Base-by-base conservation (phyloP, 2,797 vertebrate genomes). In the Acanthopagrus latus region DNA sequence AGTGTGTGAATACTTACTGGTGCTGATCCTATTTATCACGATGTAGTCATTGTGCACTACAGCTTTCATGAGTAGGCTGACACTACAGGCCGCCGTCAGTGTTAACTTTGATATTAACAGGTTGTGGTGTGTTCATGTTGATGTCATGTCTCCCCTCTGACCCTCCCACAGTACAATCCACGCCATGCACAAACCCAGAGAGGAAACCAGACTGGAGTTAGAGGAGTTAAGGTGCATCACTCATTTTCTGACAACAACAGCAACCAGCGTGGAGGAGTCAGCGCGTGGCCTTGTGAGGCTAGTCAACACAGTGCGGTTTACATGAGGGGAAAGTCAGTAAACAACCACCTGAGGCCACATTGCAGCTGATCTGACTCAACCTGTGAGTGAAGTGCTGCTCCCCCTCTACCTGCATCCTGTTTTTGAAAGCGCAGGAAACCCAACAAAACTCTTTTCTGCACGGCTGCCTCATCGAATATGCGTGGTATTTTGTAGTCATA, bases 261-360 rank as follows among this genome's bases (percentile, higher is more conserved):
- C 25, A 25, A 13, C 14, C 2, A 2, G 5, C 27, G 38, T 52
- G 33, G 23, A 51, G 6, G 23, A 48, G 50, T 59, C 10, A 9
- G 6, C 11, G 23, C 63, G 64, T 64, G 7, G 3, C 48, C 38
- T 33, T 33, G 38, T 44, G 66, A 4, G 20, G 29, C 6, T 41
- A 5, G 9, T 68, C 0, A 7, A 63, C 52, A 29, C 11, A 0
- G 16, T 38, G 71, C 0, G 59, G 86, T 86, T 82, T 41, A 63
- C 23, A 5, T 0, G 12, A 68, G 76, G 84, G 90, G 88, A 88
- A 88, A 85, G 84, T 87, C 64, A 14, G 23, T 65, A 69, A 81
- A 83, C 81, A 78, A 54, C 41, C 43, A 71, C 66, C 62, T 56
- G 56, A 87, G 43, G 44, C 63, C 48, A 11, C 0, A 5, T 78